These are phyloP conservation scores for Channa argus DNA, from an alignment of 2,113 vertebrate genomes.

Conservation along the genomic window DNA sequence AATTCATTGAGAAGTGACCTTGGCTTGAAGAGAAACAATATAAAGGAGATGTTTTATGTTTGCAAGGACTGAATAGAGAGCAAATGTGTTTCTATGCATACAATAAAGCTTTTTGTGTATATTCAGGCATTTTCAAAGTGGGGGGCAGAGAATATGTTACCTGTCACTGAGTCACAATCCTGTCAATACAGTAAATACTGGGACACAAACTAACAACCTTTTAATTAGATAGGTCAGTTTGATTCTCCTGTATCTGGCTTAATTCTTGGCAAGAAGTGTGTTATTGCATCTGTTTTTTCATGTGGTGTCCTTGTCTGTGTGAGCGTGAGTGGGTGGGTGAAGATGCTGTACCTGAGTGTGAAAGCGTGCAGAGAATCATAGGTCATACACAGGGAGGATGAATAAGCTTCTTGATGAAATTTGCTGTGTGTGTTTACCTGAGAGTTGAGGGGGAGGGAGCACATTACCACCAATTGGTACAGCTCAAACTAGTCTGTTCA, in stretches of 20 bases:
- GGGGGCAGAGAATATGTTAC: background rate
- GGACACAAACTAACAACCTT: conserved; percentile 24
- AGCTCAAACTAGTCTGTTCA: too few relatives aligned
- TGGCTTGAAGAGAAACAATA: conserved; percentile 15
- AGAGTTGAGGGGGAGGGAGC: background rate
- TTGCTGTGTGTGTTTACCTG: background rate
- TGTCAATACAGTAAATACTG: background rate
- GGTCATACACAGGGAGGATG: conserved; percentile 25
- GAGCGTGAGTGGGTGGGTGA: conserved; percentile 43
- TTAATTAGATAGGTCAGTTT: conserved; percentile 15
- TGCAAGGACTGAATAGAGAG: background rate
- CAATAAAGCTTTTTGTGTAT: background rate
- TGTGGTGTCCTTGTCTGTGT: conserved; percentile 26
- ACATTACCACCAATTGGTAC: background rate
- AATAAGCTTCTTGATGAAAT: conserved; percentile 28
- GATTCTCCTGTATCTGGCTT: conserved; percentile 13
- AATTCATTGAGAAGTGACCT: conserved; percentile 39
- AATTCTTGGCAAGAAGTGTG: conserved; percentile 33
- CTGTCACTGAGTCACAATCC: background rate
- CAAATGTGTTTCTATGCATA: background rate
- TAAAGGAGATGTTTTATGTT: conserved; percentile 13
- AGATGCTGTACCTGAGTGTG: conserved; percentile 34
- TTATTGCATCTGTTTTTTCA: background rate
- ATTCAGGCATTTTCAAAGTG: background rate
- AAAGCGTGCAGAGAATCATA: conserved; percentile 50